Evolutionary conservation across 2,797 vertebrate species (phyloP).

Genomic region (Falco rusticolus): DNA sequence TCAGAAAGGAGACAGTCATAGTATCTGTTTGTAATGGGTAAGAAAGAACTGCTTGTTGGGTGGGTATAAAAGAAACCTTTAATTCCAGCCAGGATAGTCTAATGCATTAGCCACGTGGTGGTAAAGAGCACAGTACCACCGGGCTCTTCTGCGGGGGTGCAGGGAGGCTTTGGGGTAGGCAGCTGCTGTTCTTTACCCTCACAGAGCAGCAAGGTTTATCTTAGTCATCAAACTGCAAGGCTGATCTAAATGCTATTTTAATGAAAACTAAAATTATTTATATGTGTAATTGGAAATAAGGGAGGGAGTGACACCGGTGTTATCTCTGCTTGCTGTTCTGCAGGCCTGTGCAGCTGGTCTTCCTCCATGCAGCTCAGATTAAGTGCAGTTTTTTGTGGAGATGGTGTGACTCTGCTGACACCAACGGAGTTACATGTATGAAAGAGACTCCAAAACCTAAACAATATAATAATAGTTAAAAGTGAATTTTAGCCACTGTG

Average conservation of each 20-base stretch:
- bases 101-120: background rate
- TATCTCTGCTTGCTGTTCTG: background rate
- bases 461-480: background rate
- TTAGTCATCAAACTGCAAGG: background rate
- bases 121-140: slow-evolving; percentile 1
- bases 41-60: slow-evolving; percentile 53
- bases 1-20: background rate
- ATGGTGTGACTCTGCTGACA: background rate
- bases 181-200: background rate
- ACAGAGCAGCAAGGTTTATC: background rate
- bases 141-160: background rate
- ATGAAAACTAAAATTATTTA: background rate
- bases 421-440: background rate
- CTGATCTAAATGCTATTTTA: background rate
- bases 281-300: background rate
- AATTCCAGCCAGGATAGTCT: slow-evolving; percentile 24
- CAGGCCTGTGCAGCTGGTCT: background rate
- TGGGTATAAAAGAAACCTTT: slow-evolving; percentile 23
- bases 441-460: background rate
- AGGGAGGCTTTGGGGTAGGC: background rate
- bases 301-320: background rate
- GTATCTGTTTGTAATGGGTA: background rate
- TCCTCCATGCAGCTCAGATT: background rate
- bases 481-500: background rate
- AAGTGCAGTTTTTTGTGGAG: background rate